These are phyloP conservation scores for Arge pagana DNA, from an alignment of 2,888 invertebrate genomes.

Conservation along the genomic window DNA sequence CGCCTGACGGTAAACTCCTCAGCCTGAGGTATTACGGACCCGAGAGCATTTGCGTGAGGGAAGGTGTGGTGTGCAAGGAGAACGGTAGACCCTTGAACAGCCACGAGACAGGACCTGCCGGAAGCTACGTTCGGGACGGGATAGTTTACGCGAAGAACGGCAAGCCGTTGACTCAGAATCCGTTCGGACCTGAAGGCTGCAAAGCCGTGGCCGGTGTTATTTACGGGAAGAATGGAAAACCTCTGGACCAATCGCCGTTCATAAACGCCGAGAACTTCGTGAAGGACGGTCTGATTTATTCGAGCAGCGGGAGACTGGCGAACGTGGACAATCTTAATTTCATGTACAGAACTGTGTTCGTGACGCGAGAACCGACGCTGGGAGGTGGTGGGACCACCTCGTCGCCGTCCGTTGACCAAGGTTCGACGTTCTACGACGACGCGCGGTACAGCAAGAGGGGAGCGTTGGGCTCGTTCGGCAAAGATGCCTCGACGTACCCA, in stretches of 20 bases:
- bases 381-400: constrained; percentile 4
- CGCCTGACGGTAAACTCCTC: constrained; percentile 11
- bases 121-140: constrained; percentile 16
- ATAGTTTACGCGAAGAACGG: constrained; percentile 17
- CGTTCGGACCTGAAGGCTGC: constrained; percentile 21
- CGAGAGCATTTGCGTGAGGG: constrained; percentile 11
- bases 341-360: constrained; percentile 20
- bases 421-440: constrained; percentile 22
- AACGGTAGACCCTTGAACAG: constrained; percentile 11
- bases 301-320: constrained; percentile 12
- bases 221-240: constrained; percentile 22
- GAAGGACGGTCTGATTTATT: constrained; percentile 20
- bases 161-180: constrained; percentile 18
- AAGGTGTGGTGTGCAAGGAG: constrained; percentile 16
- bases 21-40: constrained; percentile 15
- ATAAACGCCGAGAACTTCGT: constrained; percentile 16
- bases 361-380: constrained; percentile 7
- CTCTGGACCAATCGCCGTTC: constrained; percentile 9
- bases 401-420: constrained; percentile 12
- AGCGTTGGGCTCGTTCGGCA: constrained; percentile 16
- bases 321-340: constrained; percentile 11
- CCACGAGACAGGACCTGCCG: constrained; percentile 12
- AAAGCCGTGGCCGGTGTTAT: constrained; percentile 19
- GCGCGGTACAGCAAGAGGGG: constrained; percentile 16
- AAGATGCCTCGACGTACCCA: constrained; percentile 14